Percentiles rank a stretch among this genome's conserved stretches.
Conservation (phyloP, 2,888 invertebrate genomes). For the Drosophila dives region DNA sequence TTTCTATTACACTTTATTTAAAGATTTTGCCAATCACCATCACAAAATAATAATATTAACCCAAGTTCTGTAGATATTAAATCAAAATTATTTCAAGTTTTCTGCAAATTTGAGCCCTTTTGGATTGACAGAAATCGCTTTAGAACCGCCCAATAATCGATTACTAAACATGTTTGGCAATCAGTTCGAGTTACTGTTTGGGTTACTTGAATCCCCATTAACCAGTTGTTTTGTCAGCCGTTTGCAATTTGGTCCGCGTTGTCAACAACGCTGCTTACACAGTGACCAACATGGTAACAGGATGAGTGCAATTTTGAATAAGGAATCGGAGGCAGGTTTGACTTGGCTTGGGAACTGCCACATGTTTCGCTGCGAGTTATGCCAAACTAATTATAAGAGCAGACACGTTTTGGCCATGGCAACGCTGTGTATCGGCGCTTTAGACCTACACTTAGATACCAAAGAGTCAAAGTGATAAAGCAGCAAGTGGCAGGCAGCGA, state of each 20-base stretch:
- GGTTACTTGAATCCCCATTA: conserved; percentile 24
- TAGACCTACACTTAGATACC: conserved; percentile 30
- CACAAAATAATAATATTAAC: background rate
- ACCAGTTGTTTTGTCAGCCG: conserved; percentile 22
- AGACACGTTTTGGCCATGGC: conserved; percentile 11
- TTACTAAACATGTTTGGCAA: conserved; percentile 19
- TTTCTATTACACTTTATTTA: background rate
- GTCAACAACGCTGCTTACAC: conserved; percentile 7
- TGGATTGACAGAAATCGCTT: background rate
- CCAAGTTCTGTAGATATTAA: background rate
- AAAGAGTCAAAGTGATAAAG: conserved; percentile 29
- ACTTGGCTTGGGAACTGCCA: conserved; percentile 18
- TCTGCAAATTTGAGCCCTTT: background rate
- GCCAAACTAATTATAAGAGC: conserved; percentile 55
- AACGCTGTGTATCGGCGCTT: conserved; percentile 24
- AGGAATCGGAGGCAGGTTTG: conserved; percentile 32
- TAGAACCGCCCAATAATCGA: background rate
- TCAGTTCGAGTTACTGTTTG: conserved; percentile 20
- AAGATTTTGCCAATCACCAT: background rate
- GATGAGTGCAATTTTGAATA: conserved; percentile 51
- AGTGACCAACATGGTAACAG: conserved; percentile 17
- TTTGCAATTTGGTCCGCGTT: conserved; percentile 21
- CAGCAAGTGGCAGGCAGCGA: conserved; percentile 9
- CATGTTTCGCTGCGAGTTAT: conserved; percentile 31
- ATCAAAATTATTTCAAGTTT: background rate